phyloP scores from a whole-genome alignment of 1,140 invertebrate genomes.

The Paralvinella palmiformis region DNA sequence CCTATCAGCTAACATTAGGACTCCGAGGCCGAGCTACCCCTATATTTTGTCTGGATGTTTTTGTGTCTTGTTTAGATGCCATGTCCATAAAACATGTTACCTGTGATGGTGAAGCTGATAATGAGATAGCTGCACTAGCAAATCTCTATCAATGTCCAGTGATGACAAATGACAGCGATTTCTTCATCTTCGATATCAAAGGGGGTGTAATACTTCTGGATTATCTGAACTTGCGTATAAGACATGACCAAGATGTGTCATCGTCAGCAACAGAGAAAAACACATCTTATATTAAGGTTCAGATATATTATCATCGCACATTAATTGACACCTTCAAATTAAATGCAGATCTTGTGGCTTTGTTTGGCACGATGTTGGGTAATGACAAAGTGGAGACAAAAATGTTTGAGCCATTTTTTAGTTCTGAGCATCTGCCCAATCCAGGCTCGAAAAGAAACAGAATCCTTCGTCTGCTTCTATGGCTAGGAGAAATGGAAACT shows the following conservation, averaged over 20 bases:
- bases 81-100: slow-evolving; percentile 62
- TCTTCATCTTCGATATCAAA: slow-evolving; percentile 73
- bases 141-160: slow-evolving; percentile 72
- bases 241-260: neutral
- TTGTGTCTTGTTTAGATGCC: slow-evolving; percentile 61
- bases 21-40: slow-evolving; percentile 39
- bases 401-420: slow-evolving; percentile 66
- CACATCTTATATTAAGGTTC: slow-evolving; percentile 60
- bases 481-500: slow-evolving; percentile 62
- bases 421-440: slow-evolving; percentile 55
- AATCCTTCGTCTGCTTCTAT: slow-evolving; percentile 65
- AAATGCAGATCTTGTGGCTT: slow-evolving; percentile 61
- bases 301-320: slow-evolving; percentile 66
- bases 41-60: slow-evolving; percentile 62
- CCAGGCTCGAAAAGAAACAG: slow-evolving; percentile 28
- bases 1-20: slow-evolving; percentile 28
- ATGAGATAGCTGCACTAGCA: slow-evolving; percentile 71
- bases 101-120: slow-evolving; percentile 81
- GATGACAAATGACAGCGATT: slow-evolving; percentile 85
- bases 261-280: neutral
- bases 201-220: slow-evolving; percentile 69
- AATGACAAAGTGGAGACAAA: slow-evolving; percentile 75
- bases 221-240: slow-evolving; percentile 54
- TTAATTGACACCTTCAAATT: slow-evolving; percentile 64
- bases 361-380: slow-evolving; percentile 74